These are phyloP conservation scores for Chalcis sispes DNA, from an alignment of 2,888 invertebrate species.

Conservation along the genomic window DNA sequence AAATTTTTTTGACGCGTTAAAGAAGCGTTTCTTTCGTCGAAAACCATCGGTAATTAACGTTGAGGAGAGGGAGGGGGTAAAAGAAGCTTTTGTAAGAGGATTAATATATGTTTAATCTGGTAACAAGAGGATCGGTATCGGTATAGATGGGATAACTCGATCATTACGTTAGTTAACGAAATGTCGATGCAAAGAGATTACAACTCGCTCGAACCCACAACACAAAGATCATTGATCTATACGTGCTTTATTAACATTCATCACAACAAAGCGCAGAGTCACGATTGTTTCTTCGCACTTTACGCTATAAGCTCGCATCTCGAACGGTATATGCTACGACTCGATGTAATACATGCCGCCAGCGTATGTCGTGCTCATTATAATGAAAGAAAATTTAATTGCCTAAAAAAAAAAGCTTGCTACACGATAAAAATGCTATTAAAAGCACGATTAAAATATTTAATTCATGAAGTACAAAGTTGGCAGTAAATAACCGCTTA, in stretches of 20 bases:
- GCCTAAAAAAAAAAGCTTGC: conserved; percentile 3
- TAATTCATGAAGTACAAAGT: too few relatives aligned
- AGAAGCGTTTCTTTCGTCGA: neutral
- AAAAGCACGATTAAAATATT: conserved; percentile 5
- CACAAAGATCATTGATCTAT: conserved; percentile 20
- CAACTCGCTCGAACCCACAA: neutral
- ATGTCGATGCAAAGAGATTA: conserved; percentile 48
- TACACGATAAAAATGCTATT: neutral
- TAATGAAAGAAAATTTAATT: conserved; percentile 39
- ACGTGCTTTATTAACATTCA: conserved; percentile 48
- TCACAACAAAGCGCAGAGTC: conserved; percentile 31
- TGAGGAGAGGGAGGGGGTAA: neutral
- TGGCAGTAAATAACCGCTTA: too few relatives aligned
- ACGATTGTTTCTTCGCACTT: conserved; percentile 44
- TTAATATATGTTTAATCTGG: conserved; percentile 18
- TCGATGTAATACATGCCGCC: too few relatives aligned
- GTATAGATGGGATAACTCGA: conserved; percentile 32
- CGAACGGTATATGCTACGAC: too few relatives aligned
- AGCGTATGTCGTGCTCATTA: conserved; percentile 18
- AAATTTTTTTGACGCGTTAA: too few relatives aligned
- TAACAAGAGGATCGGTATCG: conserved; percentile 33
- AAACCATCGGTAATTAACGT: neutral
- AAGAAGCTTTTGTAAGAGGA: neutral
- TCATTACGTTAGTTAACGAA: conserved; percentile 44
- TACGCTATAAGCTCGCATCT: too few relatives aligned